Conservation (phyloP, 1,140 invertebrate genomes). For the Hylaeus volcanicus region DNA sequence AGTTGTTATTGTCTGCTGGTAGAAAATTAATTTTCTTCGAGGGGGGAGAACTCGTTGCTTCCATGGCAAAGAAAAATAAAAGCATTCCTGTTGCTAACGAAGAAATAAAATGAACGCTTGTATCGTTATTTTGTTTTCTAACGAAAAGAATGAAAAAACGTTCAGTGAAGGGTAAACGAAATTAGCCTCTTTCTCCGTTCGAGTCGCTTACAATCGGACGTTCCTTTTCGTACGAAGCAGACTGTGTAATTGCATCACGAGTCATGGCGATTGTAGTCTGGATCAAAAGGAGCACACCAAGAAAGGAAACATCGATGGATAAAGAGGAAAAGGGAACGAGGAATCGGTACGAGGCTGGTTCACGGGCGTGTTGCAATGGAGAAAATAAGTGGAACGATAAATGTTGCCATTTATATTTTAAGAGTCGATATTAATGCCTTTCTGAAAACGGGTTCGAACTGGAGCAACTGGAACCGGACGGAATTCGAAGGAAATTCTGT, state of each 20-base stretch:
- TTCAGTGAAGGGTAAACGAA: not conserved
- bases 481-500: not conserved
- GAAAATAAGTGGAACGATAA: not conserved
- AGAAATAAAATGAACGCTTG: too few relatives aligned
- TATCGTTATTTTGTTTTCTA: too few relatives aligned
- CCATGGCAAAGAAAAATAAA: too few relatives aligned
- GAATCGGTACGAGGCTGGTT: not conserved
- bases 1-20: too few relatives aligned
- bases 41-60: too few relatives aligned
- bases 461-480: not conserved
- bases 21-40: too few relatives aligned
- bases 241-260: slow-evolving; percentile 75
- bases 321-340: too few relatives aligned
- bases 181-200: not conserved
- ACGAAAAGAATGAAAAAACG: too few relatives aligned
- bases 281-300: slow-evolving; percentile 37
- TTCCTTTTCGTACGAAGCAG: slow-evolving; percentile 77
- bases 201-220: slow-evolving; percentile 53
- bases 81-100: too few relatives aligned
- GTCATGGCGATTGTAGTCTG: slow-evolving; percentile 30
- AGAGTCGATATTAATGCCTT: not conserved
- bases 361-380: not conserved
- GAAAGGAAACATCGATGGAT: slow-evolving; percentile 16
- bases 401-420: not conserved
- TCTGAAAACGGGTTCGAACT: not conserved